Base-by-base conservation (phyloP, 2,797 vertebrate species). In the Lacerta bilineata region DNA sequence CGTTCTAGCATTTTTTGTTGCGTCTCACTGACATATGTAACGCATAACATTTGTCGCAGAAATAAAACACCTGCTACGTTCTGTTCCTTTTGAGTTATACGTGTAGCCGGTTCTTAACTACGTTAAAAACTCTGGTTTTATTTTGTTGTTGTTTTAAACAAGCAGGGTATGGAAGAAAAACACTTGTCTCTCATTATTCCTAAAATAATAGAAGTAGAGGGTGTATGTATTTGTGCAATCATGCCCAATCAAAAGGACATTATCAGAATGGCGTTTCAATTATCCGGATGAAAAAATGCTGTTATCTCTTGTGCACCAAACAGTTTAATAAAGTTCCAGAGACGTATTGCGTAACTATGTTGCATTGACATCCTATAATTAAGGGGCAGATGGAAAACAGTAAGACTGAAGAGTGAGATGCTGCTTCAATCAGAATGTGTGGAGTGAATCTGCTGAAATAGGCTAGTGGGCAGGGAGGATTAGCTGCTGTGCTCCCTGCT, bases 341-440 rank as follows among this genome's bases (percentile, higher is more conserved):
- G n/a, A 55, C 8, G 20, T 23, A 55, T 33, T 84, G 41, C 13
- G 3, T 69, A 79, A 27, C 20, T 36, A 79, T 50, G 11, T 17
- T 86, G 13, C 85, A 50, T 39, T 80, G 76, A 36, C 50, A 59
- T 74, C 7, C 23, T 74, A 33, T 85, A 77, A n/a, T 69, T 86
- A 86, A 69, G 11, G 18, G 27, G 27, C 77, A 50, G 78, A 59
- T 87, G n/a, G 78, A 29, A 81, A 74, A 27, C 11, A 84, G 50
- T 59, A 59, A 3, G 46, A 41, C 18, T 61, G 46, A 87, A 72
- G 72, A 64, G 15, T 18, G 72, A 64, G 36, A 29, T 59, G 43
- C 68, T 29, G 4, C 55, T 66, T 69, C 64, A 82, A 20, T 39
- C 7, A 27, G 3, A 59, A 25, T 27, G 50, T 59, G 71, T 33